These are phyloP conservation scores for Todiramphus chloris DNA, from an alignment of 2,113 vertebrate genomes.

Conservation along the genomic window DNA sequence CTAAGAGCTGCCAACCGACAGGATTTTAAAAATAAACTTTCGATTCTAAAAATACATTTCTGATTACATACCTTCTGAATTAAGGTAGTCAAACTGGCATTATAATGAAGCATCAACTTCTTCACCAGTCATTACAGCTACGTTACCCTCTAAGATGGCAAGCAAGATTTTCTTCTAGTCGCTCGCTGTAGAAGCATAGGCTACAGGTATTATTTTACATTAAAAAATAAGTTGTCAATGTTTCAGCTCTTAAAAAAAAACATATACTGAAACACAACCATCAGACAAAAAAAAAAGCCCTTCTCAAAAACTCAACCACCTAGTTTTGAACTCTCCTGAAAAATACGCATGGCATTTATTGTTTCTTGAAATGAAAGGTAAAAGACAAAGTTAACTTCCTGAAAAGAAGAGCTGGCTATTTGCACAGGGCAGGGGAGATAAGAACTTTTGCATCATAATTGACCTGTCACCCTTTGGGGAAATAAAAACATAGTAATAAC, in stretches of 20 bases:
- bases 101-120: background rate
- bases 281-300: background rate
- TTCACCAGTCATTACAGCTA: background rate
- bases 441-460: background rate
- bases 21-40: conserved; percentile 14
- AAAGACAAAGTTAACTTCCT: background rate
- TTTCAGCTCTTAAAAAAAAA: background rate
- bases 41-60: conserved; percentile 18
- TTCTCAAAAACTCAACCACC: background rate
- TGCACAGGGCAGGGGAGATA: background rate
- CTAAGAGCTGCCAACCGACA: background rate
- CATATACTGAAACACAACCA: background rate
- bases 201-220: background rate
- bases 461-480: background rate
- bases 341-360: background rate
- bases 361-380: background rate
- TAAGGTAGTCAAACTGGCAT: background rate
- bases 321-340: background rate
- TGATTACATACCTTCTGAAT: background rate
- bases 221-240: background rate
- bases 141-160: background rate
- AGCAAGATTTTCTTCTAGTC: background rate
- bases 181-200: background rate
- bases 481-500: background rate
- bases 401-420: background rate